These are phyloP conservation scores for Cactoblastis cactorum DNA, from an alignment of 2,888 invertebrate genomes.

Conservation along the genomic window DNA sequence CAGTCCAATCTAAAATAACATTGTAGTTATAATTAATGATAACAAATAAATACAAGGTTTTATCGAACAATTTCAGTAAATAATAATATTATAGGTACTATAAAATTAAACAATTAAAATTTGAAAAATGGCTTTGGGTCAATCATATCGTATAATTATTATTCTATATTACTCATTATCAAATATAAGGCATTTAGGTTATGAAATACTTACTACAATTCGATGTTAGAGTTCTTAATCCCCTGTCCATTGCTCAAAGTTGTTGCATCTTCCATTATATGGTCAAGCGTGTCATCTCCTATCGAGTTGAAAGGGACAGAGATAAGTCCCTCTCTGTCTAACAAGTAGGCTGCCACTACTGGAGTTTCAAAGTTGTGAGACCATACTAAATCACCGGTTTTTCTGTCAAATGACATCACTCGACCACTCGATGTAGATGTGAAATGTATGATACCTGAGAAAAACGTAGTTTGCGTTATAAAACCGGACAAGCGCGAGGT, in stretches of 20 bases:
- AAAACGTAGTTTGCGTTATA: background rate
- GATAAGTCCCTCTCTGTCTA: conserved; percentile 87
- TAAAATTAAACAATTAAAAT: too few species aligned
- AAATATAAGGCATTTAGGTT: too few species aligned
- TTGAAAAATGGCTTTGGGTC: too few species aligned
- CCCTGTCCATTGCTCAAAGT: conserved; percentile 77
- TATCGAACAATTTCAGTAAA: too few species aligned
- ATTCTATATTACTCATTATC: too few species aligned
- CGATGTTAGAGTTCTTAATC: conserved; percentile 79
- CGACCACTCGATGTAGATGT: conserved; percentile 93
- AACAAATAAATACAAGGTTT: too few species aligned
- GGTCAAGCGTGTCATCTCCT: conserved; percentile 90
- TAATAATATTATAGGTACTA: too few species aligned
- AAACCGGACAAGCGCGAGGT: too few species aligned
- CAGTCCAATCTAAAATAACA: too few species aligned
- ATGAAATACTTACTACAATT: conserved; percentile 76
- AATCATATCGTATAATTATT: too few species aligned
- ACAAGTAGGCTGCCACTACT: conserved; percentile 91
- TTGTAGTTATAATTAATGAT: too few species aligned
- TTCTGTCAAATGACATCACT: conserved; percentile 90
- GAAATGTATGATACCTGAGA: conserved; percentile 90
- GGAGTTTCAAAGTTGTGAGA: conserved; percentile 92
- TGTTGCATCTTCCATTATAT: conserved; percentile 81
- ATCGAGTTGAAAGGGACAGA: conserved; percentile 93
- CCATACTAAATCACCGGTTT: conserved; percentile 92